Evolutionary conservation across 2,888 invertebrate genomes (phyloP).

Genomic region (Dryocosmus kuriphilus): DNA sequence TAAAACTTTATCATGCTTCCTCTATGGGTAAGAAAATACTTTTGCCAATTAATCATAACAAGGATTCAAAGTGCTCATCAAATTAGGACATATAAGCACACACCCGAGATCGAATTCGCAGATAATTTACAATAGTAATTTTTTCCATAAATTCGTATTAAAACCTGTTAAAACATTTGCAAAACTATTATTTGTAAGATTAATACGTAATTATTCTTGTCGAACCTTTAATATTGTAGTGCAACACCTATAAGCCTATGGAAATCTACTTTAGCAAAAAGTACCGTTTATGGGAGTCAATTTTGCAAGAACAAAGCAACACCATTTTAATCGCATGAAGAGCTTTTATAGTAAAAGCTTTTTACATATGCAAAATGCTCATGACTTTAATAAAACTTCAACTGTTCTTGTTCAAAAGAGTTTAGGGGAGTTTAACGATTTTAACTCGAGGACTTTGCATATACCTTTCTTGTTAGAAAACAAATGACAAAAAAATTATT

Average conservation of each 20-base stretch:
- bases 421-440: not conserved
- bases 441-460: not conserved
- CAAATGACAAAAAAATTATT: too few species aligned
- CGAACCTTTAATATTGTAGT: not conserved
- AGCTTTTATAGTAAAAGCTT: not conserved
- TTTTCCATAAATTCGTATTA: too few species aligned
- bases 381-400: not conserved
- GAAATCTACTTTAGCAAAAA: not conserved
- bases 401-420: not conserved
- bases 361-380: not conserved
- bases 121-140: too few species aligned
- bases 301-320: not conserved
- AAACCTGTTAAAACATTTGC: too few species aligned
- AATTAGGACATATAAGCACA: too few species aligned
- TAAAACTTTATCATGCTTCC: too few species aligned
- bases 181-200: not conserved
- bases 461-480: not conserved
- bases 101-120: too few species aligned
- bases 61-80: too few species aligned
- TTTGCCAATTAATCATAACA: too few species aligned
- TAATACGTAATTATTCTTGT: not conserved
- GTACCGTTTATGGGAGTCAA: not conserved
- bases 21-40: too few species aligned
- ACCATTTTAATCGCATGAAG: not conserved
- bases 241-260: not conserved